Evolutionary conservation across 2,888 invertebrate species (phyloP).

Genomic region (Liodrosophila aerea): DNA sequence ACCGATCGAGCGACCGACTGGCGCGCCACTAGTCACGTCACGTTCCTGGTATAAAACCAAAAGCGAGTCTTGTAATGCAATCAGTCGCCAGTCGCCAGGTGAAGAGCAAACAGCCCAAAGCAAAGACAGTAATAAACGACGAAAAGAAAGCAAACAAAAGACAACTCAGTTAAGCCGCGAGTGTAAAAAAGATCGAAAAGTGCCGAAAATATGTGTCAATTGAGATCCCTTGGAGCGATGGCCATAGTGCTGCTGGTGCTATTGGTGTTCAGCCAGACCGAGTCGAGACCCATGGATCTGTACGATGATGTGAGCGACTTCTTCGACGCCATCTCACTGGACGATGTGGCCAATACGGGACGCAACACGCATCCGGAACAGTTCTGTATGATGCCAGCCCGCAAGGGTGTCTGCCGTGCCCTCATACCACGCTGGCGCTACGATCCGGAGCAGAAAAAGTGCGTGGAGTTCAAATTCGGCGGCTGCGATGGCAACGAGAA

Average conservation of each 20-base stretch:
- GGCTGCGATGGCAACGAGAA: slow-evolving; percentile 85
- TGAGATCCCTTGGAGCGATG: slow-evolving; percentile 40
- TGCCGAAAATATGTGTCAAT: slow-evolving; percentile 25
- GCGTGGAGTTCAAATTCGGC: slow-evolving; percentile 84
- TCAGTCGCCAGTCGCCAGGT: slow-evolving; percentile 55
- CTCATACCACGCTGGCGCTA: slow-evolving; percentile 83
- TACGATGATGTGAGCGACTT: slow-evolving; percentile 82
- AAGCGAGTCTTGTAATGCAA: slow-evolving; percentile 55
- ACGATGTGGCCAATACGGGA: slow-evolving; percentile 77
- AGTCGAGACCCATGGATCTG: slow-evolving; percentile 77
- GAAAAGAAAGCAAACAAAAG: slow-evolving; percentile 1
- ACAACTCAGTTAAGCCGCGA: not conserved
- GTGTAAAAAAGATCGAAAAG: not conserved
- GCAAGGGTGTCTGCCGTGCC: slow-evolving; percentile 82
- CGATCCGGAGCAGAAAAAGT: slow-evolving; percentile 82
- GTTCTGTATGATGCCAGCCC: slow-evolving; percentile 81
- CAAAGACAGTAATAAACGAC: slow-evolving; percentile 11
- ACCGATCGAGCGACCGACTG: slow-evolving; percentile 8
- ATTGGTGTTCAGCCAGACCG: slow-evolving; percentile 23
- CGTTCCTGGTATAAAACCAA: slow-evolving; percentile 72
- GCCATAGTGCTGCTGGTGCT: slow-evolving; percentile 23
- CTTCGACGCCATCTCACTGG: slow-evolving; percentile 80
- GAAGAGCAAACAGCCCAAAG: slow-evolving; percentile 35
- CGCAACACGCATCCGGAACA: slow-evolving; percentile 77
- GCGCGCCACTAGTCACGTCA: slow-evolving; percentile 59